Evolutionary conservation across 2,888 invertebrate genomes (phyloP).

Genomic region (Alcis repandata): DNA sequence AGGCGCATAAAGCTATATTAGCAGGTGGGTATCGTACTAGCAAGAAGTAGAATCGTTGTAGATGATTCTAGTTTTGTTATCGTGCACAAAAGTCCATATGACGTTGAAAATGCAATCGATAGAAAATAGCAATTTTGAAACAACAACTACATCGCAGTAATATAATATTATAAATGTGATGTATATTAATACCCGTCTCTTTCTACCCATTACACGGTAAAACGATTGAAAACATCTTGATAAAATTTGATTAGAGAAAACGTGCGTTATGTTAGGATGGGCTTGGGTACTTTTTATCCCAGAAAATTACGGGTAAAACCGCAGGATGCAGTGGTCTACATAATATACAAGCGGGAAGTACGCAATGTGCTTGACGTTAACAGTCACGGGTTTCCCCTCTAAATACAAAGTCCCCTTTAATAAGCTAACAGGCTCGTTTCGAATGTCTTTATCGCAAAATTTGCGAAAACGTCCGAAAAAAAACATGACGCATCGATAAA

Average conservation of each 20-base stretch:
- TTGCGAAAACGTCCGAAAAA: background rate
- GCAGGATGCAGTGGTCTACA: background rate
- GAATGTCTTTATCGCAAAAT: background rate
- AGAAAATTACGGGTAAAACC: background rate
- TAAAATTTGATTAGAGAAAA: too few species aligned
- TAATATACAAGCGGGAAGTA: background rate
- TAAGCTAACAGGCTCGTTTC: background rate
- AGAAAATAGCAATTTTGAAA: too few species aligned
- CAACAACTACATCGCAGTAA: too few species aligned
- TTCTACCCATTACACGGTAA: too few species aligned
- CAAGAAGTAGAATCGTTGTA: background rate
- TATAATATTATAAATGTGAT: too few species aligned
- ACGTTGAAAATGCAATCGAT: too few species aligned
- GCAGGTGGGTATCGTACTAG: slow-evolving; percentile 88
- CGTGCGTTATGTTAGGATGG: too few species aligned
- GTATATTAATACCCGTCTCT: too few species aligned
- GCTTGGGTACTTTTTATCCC: background rate
- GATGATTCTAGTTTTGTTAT: background rate
- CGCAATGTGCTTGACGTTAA: background rate
- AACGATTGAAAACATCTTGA: too few species aligned
- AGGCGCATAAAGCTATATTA: slow-evolving; percentile 99
- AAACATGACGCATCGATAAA: background rate
- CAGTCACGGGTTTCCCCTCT: background rate
- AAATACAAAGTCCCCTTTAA: background rate
- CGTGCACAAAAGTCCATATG: too few species aligned